Evolutionary conservation across 2,797 vertebrate species (phyloP), one percentile per base, ranked within the genome.

Genomic region (Hozukius guyotensis): DNA sequence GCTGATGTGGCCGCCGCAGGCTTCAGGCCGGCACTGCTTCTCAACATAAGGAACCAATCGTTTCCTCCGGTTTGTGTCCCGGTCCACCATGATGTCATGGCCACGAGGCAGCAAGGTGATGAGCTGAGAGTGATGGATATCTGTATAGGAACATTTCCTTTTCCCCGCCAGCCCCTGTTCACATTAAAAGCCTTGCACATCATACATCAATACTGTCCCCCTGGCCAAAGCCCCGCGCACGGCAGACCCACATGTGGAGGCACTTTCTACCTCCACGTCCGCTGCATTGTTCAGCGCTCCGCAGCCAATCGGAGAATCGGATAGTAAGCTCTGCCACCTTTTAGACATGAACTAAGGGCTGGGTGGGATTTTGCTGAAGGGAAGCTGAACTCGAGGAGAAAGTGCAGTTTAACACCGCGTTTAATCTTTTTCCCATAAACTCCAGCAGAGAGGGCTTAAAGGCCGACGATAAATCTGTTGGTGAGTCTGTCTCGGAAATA

Each of bases 51-150:
- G 94, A 95, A 94, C 93, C 92, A 90, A 95, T 95, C 88, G 78
- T 53, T 85, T 88, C 49, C 78, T 85, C 80, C 66, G 81, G 42
- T 90, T 87, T 81, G 55, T 56, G 73, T 84, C 83, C 92, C 3
- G 36, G 64, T 88, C 87, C 80, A 14, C 88, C 68, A 92, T 94
- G 94, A 96, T 93, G 93, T 95, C 93, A 95, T 92, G 79, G 89
- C 91, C 87, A 93, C 62, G 75, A 92, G 90, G 88, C 89, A 78
- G 85, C 81, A 34, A 90, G 90, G 93, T 88, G 94, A 95, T 94
- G 95, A 96, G 93, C 94, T 94, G 94, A 93, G 93, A 93, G 94
- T 94, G 94, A 96, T 95, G 92, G 95, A 96, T 95, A 94, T 96
- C 95, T 94, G 94, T 93, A 92, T 89, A 95, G 93, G 90, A 96